Evolutionary conservation across 2,888 invertebrate genomes (phyloP).

Genomic region (Agonopterix subpropinquella): DNA sequence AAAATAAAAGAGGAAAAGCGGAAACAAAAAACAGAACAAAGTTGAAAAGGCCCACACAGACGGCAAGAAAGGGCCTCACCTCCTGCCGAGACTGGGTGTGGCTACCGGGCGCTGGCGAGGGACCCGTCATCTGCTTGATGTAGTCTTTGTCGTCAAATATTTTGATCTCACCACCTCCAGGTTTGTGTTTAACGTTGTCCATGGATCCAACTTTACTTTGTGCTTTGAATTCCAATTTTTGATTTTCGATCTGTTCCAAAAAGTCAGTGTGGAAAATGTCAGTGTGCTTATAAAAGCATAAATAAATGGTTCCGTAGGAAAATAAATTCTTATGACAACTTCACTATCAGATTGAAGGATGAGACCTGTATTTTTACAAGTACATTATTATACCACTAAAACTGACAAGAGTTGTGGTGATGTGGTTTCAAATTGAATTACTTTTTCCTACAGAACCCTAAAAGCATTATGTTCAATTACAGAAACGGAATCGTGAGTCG

Average conservation of each 20-base stretch:
- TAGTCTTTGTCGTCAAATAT: conserved; percentile 95
- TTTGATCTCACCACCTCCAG: conserved; percentile 95
- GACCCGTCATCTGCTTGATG: conserved; percentile 82
- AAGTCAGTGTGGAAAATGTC: conserved; percentile 42
- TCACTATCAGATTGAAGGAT: no score
- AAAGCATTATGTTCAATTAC: no score
- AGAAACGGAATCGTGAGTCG: no score
- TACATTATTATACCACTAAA: no score
- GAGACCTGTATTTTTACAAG: not conserved
- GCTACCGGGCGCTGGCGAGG: conserved; percentile 55
- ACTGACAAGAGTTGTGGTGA: no score
- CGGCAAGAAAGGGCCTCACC: conserved; percentile 50
- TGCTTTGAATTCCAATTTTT: conserved; percentile 94
- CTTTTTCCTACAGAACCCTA: no score
- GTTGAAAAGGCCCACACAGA: conserved; percentile 13
- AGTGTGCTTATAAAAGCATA: conserved; percentile 1
- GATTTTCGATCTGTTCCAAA: conserved; percentile 86
- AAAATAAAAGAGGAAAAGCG: conserved; percentile 22
- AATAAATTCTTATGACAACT: not conserved
- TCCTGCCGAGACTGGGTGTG: conserved; percentile 62
- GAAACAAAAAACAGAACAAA: conserved; percentile 28
- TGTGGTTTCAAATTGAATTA: no score
- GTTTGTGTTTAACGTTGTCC: conserved; percentile 93
- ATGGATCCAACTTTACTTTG: conserved; percentile 94
- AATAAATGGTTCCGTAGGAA: conserved; percentile 13